phyloP scores from a whole-genome alignment of 1,140 invertebrate genomes.

The Drosophila kikkawai region DNA sequence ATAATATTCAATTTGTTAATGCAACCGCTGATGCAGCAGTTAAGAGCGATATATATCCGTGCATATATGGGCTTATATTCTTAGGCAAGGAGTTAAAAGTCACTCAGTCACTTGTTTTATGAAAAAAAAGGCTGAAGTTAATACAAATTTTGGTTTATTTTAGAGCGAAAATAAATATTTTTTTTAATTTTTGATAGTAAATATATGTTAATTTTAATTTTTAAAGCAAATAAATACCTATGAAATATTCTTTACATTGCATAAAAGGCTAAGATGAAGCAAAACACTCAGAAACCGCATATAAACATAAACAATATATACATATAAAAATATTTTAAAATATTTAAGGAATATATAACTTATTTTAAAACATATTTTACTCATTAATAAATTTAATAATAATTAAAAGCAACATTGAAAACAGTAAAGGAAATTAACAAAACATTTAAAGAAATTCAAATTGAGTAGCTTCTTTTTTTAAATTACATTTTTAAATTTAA shows the following conservation, averaged over 20 bases:
- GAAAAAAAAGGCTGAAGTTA: neutral
- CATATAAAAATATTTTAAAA: neutral
- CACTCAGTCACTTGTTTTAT: neutral
- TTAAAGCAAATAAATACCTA: neutral
- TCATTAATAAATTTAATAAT: too few species aligned
- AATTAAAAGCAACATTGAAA: too few species aligned
- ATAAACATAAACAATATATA: too few species aligned
- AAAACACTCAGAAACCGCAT: too few species aligned
- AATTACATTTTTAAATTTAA: neutral
- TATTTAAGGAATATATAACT: neutral
- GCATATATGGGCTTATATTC: neutral
- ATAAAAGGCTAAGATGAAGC: neutral
- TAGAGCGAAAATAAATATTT: neutral
- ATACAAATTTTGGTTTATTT: neutral
- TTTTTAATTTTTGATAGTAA: neutral
- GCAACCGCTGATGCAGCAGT: constrained; percentile 21
- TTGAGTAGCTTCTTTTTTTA: too few species aligned
- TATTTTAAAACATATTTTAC: too few species aligned
- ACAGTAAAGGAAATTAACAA: too few species aligned
- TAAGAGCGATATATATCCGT: constrained; percentile 11
- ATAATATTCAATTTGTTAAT: constrained; percentile 67
- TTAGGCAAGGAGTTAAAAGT: constrained; percentile 30
- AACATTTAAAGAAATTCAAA: too few species aligned
- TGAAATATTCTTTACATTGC: neutral
- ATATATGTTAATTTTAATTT: neutral